Base-by-base conservation (phyloP, 2,888 invertebrate species). In the Drosophila flavopinicola region DNA sequence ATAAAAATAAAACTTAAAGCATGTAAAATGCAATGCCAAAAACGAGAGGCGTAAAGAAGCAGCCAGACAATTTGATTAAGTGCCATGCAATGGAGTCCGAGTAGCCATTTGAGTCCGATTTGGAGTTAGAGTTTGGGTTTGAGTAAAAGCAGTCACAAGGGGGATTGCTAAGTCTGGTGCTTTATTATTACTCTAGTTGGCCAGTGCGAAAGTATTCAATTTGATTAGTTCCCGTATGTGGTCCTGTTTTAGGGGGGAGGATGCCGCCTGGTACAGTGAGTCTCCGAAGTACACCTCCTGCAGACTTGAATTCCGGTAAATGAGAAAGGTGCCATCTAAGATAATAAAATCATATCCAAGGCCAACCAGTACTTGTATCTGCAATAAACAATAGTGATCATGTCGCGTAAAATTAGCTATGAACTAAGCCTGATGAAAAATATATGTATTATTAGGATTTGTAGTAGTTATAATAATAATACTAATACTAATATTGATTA, bases 61-160 rank as follows among this genome's bases (percentile, higher is more conserved):
- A 58, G 53, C 33, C 51, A 64, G 59, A 67, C 67, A 70, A 82
- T 78, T 82, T 78, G 63, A 82, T 82, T 73, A 82, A 75, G 78
- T 82, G 70, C 61, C 57, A 56, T 41, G 41, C 44, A 57, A 60
- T 59, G 39, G 56, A 59, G 30, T 59, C 29, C 38, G 0, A 53
- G 20, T 29, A 25, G 13, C 13, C 30, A 27, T 44, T 4, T 24
- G 23, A n/a, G 4, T 48, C 7, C 25, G 11, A 42, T 2, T 15
- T 17, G 2, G 7, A 32, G 27, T 25, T 20, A 5, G 1, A 17
- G 13, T 10, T 9, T 1, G 1, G 33, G 39, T 29, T 47, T 3
- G 7, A 29, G 29, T 30, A 13, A 10, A 10, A 15, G 3, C 7
- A 37, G 23, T 29, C 29, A 11, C 25, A 15, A 4, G 6, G 7